Conservation (phyloP, 2,113 vertebrate genomes). For the Pangasianodon hypophthalmus region DNA sequence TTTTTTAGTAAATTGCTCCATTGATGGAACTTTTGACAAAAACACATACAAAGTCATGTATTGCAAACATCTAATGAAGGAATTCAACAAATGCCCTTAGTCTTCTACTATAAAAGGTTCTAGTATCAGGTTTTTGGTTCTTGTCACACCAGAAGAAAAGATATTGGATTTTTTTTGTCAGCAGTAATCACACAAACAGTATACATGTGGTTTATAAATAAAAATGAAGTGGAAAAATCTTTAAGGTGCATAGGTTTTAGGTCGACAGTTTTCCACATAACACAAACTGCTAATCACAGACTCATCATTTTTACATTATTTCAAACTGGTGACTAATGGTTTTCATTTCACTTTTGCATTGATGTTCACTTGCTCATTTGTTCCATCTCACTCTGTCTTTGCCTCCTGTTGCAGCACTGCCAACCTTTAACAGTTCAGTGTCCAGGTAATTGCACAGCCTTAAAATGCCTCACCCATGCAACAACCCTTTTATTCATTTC, state of each 20-base stretch:
- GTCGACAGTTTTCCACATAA: neutral
- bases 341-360: neutral
- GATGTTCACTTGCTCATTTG: neutral
- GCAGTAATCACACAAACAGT: neutral
- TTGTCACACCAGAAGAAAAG: neutral
- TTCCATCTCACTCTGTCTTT: neutral
- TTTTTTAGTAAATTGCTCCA: too few relatives aligned
- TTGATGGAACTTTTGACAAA: too few relatives aligned
- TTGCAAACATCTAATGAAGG: neutral
- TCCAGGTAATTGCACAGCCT: neutral
- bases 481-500: neutral
- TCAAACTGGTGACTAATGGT: neutral
- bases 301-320: neutral
- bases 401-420: constrained; percentile 1
- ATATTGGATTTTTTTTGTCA: neutral
- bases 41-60: neutral
- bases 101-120: neutral
- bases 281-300: neutral
- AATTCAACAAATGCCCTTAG: neutral
- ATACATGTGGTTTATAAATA: neutral
- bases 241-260: neutral
- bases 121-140: neutral
- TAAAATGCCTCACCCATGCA: neutral
- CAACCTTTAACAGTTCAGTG: neutral
- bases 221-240: neutral